phyloP scores from a whole-genome alignment of 2,797 vertebrate genomes.

The Chiropotes sagulatus region DNA sequence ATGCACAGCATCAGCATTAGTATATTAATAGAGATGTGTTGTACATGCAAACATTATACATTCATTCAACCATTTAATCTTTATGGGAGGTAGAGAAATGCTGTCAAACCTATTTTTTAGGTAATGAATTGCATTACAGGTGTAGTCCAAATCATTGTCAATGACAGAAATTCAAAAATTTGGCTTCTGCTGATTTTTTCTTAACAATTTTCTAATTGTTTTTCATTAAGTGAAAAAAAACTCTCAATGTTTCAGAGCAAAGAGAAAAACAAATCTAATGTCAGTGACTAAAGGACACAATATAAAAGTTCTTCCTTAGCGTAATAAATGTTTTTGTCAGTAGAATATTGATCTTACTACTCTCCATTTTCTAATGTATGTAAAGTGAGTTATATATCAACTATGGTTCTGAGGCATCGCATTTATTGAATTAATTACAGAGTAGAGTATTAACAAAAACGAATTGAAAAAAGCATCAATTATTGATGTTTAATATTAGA shows the following conservation, averaged over 20 bases:
- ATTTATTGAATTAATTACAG: background rate
- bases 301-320: background rate
- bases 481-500: slow-evolving; percentile 15
- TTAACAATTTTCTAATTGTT: background rate
- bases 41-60: background rate
- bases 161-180: slow-evolving; percentile 6
- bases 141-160: background rate
- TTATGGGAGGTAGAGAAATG: background rate
- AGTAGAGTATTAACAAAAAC: background rate
- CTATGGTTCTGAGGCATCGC: background rate
- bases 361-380: background rate
- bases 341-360: background rate
- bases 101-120: slow-evolving; percentile 5
- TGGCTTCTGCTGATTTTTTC: slow-evolving; percentile 17
- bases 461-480: background rate
- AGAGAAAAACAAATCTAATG: background rate
- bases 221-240: background rate
- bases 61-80: slow-evolving; percentile 10
- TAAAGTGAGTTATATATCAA: background rate
- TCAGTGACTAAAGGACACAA: background rate
- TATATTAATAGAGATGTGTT: slow-evolving; percentile 9
- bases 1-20: background rate
- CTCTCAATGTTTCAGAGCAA: background rate
- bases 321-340: background rate
- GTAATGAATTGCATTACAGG: background rate